phyloP scores from a whole-genome alignment of 1,140 invertebrate species.

The Holotrichia oblita region DNA sequence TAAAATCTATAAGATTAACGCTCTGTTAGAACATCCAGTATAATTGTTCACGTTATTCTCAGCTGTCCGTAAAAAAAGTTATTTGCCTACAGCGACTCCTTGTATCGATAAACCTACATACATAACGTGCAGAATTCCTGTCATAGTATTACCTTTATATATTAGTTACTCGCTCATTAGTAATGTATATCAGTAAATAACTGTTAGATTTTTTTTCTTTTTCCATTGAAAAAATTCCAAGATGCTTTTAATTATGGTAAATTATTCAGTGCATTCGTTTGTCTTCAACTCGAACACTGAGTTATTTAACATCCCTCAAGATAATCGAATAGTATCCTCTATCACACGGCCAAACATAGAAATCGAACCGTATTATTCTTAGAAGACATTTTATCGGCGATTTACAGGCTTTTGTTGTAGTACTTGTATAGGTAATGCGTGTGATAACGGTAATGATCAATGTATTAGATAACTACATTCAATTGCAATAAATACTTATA shows the following conservation, averaged over 20 bases:
- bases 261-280: constrained; percentile 14
- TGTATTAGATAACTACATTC: too few species aligned
- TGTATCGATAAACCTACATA: constrained; percentile 7
- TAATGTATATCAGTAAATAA: constrained; percentile 18
- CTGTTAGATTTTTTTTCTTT: constrained; percentile 28
- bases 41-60: too few species aligned
- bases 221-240: background rate
- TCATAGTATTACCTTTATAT: background rate
- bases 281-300: background rate
- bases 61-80: background rate
- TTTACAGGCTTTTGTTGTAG: background rate
- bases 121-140: background rate
- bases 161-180: constrained; percentile 7
- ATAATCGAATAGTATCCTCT: constrained; percentile 5
- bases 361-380: background rate
- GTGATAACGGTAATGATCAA: background rate
- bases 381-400: background rate
- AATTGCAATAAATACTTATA: background rate
- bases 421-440: background rate
- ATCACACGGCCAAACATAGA: constrained; percentile 10
- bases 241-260: constrained; percentile 32
- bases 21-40: too few species aligned
- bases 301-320: constrained; percentile 2
- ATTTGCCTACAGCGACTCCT: background rate
- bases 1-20: too few species aligned